phyloP scores from a whole-genome alignment of 1,140 invertebrate genomes.

The Helicorthomorpha holstii region DNA sequence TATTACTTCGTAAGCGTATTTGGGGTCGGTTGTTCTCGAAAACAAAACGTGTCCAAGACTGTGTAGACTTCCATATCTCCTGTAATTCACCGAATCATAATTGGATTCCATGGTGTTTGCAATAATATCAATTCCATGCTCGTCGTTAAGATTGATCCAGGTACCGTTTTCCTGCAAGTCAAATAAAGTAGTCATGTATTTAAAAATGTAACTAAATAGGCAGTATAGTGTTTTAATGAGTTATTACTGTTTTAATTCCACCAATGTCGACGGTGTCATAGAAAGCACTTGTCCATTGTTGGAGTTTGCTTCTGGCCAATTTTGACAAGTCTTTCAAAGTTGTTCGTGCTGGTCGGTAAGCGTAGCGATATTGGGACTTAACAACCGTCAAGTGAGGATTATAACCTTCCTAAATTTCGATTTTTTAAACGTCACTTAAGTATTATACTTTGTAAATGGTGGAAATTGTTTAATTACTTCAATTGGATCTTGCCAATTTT shows the following conservation, averaged over 20 bases:
- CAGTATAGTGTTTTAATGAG: too few relatives aligned
- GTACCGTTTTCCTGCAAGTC: conserved; percentile 6
- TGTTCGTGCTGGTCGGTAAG: conserved; percentile 33
- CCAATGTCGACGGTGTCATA: too few relatives aligned
- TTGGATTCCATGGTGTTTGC: conserved; percentile 60
- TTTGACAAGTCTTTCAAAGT: conserved; percentile 27
- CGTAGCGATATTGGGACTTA: conserved; percentile 42
- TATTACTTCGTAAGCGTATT: too few relatives aligned
- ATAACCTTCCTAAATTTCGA: conserved; percentile 40
- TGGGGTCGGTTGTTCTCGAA: conserved; percentile 14
- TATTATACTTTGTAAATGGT: too few relatives aligned
- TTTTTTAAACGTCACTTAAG: background rate
- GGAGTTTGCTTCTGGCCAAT: conserved; percentile 25
- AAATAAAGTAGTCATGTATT: too few relatives aligned
- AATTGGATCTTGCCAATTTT: conserved; percentile 10
- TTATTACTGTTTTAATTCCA: too few relatives aligned
- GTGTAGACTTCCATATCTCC: conserved; percentile 33
- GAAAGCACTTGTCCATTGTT: too few relatives aligned
- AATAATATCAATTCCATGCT: conserved; percentile 54
- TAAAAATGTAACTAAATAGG: too few relatives aligned
- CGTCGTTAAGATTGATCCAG: conserved; percentile 14
- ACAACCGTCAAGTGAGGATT: conserved; percentile 35
- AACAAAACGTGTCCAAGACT: conserved; percentile 16
- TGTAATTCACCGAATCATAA: conserved; percentile 44
- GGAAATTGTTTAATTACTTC: too few relatives aligned